Evolutionary conservation across 2,888 invertebrate genomes (phyloP), one percentile per base, ranked within the genome.

Genomic region (Spodoptera exigua): DNA sequence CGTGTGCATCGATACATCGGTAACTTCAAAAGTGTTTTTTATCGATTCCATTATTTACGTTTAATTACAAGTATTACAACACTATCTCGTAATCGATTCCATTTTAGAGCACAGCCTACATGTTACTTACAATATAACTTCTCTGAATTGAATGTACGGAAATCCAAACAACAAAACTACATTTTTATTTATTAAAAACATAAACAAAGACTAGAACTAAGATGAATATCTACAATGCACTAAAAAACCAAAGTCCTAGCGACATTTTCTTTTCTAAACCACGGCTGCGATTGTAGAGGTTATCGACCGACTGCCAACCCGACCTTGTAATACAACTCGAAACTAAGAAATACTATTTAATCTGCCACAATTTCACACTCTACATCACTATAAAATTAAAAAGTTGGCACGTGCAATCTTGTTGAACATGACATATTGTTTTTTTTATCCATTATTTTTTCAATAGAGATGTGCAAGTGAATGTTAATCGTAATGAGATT

Each of bases 241-340:
- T 35, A 44, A 57, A 43, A 46, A 10, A 14, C 14, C 13, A 16
- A 35, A 34, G 10, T 27, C 27, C 9, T 9, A 27, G 18, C 40
- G 46, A 32, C 12, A 47, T 47, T 63, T 69, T 49, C 1, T 47
- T 54, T 64, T 55, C 13, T 21, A 43, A 40, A 36, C 18, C 34
- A 5, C 36, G 10, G 10, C 36, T 39, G 12, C 21, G 52, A 55
- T 54, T 45, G 40, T 55, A 37, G 9, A 57, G 73, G 71, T 71
- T 43, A 58, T 57, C 52, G 73, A 68, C 73, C 73, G 55, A 51
- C 61, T 45, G 32, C 21, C 51, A 35, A 55, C 11, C 17, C 52
- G 69, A 53, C 69, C 71, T 71, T 72, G 73, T 59, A 59, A 51
- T 48, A 57, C 37, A 49, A 54, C 40, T 70, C 40, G 21, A 49